These are phyloP conservation scores for Globodera rostochiensis DNA, from an alignment of 1,140 invertebrate species.

Conservation along the genomic window DNA sequence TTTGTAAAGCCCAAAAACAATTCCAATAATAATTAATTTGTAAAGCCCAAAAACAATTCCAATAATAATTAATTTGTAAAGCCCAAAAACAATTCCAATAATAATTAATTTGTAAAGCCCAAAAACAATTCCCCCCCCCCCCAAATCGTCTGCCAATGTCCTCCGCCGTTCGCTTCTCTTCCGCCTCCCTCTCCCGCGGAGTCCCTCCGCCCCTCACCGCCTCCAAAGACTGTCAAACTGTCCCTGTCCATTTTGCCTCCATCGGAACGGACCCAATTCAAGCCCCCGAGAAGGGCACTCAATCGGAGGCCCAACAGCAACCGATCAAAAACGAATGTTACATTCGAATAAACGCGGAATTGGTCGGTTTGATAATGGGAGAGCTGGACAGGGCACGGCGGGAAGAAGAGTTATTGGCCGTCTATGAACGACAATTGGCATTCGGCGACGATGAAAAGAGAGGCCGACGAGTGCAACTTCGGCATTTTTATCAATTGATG, in stretches of 20 bases:
- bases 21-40: too few species aligned
- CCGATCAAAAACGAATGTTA: neutral
- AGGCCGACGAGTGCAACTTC: constrained; percentile 10
- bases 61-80: too few species aligned
- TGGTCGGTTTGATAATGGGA: constrained; percentile 12
- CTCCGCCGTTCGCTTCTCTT: neutral
- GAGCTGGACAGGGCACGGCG: constrained; percentile 5
- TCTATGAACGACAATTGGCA: constrained; percentile 17
- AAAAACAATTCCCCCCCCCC: too few species aligned
- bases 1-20: too few species aligned
- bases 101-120: too few species aligned
- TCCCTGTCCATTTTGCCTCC: neutral
- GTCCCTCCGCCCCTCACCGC: neutral
- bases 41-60: too few species aligned
- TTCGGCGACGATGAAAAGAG: neutral
- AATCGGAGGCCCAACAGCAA: constrained; percentile 3
- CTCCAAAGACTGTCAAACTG: neutral
- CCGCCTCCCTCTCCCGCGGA: neutral
- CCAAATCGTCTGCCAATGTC: neutral
- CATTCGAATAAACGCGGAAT: constrained; percentile 4
- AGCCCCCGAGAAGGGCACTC: constrained; percentile 16
- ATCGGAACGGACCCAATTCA: constrained; percentile 17
- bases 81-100: too few species aligned
- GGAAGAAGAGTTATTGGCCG: constrained; percentile 8
- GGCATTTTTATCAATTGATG: neutral